Conservation (phyloP, 2,888 invertebrate species). For the Aporophyla nigra region DNA sequence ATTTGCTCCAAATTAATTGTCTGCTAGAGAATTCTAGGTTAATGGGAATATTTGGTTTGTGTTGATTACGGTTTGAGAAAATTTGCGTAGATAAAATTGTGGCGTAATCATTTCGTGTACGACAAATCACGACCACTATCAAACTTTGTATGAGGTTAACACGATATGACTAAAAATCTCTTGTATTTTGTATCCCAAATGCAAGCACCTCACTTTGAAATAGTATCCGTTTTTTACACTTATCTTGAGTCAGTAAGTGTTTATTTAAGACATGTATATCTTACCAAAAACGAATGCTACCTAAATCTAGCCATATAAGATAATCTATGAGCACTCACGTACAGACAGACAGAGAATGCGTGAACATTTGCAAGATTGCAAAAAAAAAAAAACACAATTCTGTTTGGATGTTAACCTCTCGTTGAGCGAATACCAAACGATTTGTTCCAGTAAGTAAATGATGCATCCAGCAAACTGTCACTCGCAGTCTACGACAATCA, state of each 20-base stretch:
- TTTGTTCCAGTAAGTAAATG: background rate
- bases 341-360: background rate
- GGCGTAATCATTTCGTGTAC: background rate
- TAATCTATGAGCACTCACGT: background rate
- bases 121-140: background rate
- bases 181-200: background rate
- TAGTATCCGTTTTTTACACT: background rate
- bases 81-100: background rate
- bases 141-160: background rate
- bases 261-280: too few species aligned
- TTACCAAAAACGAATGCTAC: background rate
- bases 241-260: background rate
- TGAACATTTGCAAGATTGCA: background rate
- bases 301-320: background rate
- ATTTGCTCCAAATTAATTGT: slow-evolving; percentile 42
- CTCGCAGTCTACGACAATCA: background rate
- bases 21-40: background rate
- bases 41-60: background rate
- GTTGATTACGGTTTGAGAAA: background rate
- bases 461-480: slow-evolving; percentile 3
- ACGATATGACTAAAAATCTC: background rate
- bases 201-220: too few species aligned
- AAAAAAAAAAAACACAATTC: background rate
- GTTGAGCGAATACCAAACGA: background rate
- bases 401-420: background rate